Evolutionary conservation across 2,113 vertebrate species (phyloP).

Genomic region (Naja naja): DNA sequence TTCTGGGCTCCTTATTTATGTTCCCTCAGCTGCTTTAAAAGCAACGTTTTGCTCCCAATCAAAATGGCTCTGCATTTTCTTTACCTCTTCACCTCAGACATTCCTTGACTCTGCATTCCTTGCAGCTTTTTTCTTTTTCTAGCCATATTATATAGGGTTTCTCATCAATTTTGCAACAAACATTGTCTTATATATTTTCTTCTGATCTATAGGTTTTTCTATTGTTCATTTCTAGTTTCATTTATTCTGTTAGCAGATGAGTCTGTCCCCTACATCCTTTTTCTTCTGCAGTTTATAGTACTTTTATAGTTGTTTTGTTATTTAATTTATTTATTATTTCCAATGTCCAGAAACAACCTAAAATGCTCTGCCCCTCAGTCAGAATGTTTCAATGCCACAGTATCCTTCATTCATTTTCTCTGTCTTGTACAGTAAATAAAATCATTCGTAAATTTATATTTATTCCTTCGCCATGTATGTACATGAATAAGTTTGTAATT

Average conservation of each 20-base stretch:
- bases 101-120: neutral
- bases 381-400: neutral
- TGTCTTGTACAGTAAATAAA: neutral
- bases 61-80: neutral
- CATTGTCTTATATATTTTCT: neutral
- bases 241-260: neutral
- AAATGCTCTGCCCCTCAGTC: neutral
- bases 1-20: neutral
- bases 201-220: neutral
- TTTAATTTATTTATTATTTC: neutral
- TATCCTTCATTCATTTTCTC: neutral
- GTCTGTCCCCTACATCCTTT: neutral
- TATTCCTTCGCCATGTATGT: neutral
- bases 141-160: neutral
- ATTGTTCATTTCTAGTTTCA: neutral
- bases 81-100: neutral
- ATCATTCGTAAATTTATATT: neutral
- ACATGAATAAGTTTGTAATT: neutral
- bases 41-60: neutral
- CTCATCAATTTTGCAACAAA: neutral
- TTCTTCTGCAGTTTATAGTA: neutral
- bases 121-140: neutral
- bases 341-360: neutral
- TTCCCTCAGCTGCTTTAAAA: neutral
- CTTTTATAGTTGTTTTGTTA: neutral